A percentile compares a stretch with the other conserved stretches of the same genome.
Conservation (phyloP, 2,888 invertebrate species). For the Phymatocera aterrima region DNA sequence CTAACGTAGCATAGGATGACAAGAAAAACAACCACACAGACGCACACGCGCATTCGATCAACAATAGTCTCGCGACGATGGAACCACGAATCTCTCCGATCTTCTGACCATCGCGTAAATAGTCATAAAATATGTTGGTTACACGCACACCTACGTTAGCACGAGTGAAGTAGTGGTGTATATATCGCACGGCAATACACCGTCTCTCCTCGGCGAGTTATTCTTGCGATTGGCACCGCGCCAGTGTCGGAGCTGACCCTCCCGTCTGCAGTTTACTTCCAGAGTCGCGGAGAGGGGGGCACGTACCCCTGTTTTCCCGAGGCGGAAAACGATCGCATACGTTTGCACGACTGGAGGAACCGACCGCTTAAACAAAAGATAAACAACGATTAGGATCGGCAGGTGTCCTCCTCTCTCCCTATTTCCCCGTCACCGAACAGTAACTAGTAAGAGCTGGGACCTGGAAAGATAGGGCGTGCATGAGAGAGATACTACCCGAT, state of each 20-base stretch:
- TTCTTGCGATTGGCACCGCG: conserved; percentile 28
- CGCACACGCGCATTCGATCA: conserved; percentile 30
- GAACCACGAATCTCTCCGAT: conserved; percentile 9
- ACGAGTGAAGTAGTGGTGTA: not conserved
- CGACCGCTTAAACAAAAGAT: conserved; percentile 24
- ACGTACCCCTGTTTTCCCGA: not conserved
- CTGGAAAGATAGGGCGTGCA: not conserved
- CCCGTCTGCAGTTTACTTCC: not conserved
- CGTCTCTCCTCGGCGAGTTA: conserved; percentile 11
- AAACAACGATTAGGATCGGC: conserved; percentile 39
- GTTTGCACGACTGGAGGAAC: conserved; percentile 9
- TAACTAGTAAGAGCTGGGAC: conserved; percentile 43
- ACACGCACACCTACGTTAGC: too few relatives aligned
- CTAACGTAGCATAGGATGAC: conserved; percentile 22
- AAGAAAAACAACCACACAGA: conserved; percentile 33
- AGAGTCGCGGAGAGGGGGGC: not conserved
- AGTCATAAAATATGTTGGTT: not conserved
- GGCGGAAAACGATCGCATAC: conserved; percentile 21
- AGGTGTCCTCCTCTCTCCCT: conserved; percentile 25
- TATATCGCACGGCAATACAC: not conserved
- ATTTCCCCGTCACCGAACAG: too few relatives aligned
- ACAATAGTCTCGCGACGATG: not conserved
- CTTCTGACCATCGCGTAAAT: not conserved
- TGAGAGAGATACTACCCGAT: not conserved
- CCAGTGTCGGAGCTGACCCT: conserved; percentile 29